Evolutionary conservation across 2,888 invertebrate species (phyloP), one percentile per base, ranked within the genome.

Genomic region (Lumbricus terrestris): DNA sequence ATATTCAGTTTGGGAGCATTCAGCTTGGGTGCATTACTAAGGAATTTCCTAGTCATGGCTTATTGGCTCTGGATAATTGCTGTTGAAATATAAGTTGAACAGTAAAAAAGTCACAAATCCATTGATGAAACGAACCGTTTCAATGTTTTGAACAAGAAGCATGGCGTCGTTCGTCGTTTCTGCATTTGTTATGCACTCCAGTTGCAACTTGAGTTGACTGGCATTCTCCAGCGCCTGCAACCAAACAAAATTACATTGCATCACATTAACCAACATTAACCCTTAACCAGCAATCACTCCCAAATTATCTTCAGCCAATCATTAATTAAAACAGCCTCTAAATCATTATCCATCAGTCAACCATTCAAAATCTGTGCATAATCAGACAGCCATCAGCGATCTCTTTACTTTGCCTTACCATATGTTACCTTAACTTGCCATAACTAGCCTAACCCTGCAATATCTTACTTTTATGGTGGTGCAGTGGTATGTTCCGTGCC

Each of bases 201-300:
- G 34, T 35, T 90, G 90, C 16, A n/a, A n/a, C 37, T 40, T 90
- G 34, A 91, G 11, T 11, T 38, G 35, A 37, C 89, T 29, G 13
- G 90, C 54, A 37, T 89, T 91, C n/a, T 90, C 88, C 88, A 91
- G 34, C 16, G 91, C 91, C 91, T 91, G 16, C n/a, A 88, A 88
- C 18, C n/a, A 34, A 82, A 33, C n/a, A 88, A 8, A 47, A n/a
- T 18, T 34, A 11, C 34, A 37, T 33, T 20, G 8, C 8, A 38
- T 88, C n/a, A n/a, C n/a, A 38, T 5, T n/a, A n/a, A n/a, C n/a
- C n/a, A 33, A 29, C 37, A 33, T 34, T 33, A 5, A 83, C 23
- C 23, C 3, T 29, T 29, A 54, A 29, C 54, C 54, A 69, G 29
- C n/a, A 69, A 69, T 69, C n/a, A 69, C 11, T n/a, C n/a, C 29